phyloP scores from a whole-genome alignment of 2,797 vertebrate species.

The Syngnathus rostellatus region DNA sequence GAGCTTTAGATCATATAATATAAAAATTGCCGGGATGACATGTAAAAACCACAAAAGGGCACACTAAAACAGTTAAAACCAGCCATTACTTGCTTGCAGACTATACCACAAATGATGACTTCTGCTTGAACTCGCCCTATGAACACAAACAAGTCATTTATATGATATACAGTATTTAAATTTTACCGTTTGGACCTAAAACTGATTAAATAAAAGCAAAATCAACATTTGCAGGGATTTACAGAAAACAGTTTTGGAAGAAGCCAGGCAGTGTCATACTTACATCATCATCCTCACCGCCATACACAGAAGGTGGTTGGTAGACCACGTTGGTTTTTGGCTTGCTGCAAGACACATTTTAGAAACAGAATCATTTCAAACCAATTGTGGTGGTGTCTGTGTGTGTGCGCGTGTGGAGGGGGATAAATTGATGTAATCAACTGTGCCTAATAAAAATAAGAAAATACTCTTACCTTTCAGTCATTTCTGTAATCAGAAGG shows the following conservation, averaged over 20 bases:
- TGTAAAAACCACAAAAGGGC: not conserved
- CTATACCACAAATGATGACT: slow-evolving; percentile 90
- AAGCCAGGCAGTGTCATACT: slow-evolving; percentile 42
- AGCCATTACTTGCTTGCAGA: not conserved
- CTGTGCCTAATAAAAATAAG: not conserved
- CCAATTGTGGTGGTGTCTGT: too few relatives aligned
- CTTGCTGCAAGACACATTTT: slow-evolving; percentile 42
- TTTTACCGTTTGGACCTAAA: not conserved
- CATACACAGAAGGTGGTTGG: slow-evolving; percentile 57
- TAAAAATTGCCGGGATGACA: not conserved
- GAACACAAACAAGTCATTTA: slow-evolving; percentile 21
- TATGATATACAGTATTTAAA: slow-evolving; percentile 4
- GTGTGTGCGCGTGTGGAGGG: not conserved
- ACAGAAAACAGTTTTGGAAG: not conserved
- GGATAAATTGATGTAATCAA: not conserved
- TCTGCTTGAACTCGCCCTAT: slow-evolving; percentile 88
- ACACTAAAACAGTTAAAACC: slow-evolving; percentile 4
- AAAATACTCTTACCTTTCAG: slow-evolving; percentile 56
- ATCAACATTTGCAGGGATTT: not conserved
- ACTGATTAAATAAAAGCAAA: not conserved
- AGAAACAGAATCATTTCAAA: not conserved
- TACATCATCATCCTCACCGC: slow-evolving; percentile 72
- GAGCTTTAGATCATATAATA: not conserved
- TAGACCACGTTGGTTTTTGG: slow-evolving; percentile 72
- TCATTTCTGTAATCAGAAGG: slow-evolving; percentile 46